Evolutionary conservation across 2,797 vertebrate species (phyloP), one percentile per base, ranked within the genome.

Genomic region (Chanos chanos): DNA sequence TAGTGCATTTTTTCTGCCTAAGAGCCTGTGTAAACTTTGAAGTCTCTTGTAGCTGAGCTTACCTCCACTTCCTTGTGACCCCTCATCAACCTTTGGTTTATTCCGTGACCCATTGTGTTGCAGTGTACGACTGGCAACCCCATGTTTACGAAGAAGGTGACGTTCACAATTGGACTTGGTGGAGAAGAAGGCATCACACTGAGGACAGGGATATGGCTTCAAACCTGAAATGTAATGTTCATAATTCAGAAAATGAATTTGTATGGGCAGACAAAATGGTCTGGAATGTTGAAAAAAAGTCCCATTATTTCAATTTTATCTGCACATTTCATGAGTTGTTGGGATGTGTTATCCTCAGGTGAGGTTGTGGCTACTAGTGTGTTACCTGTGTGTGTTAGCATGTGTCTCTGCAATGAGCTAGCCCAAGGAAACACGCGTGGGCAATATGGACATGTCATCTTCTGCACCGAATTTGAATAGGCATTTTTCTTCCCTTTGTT

Each of bases 351-450:
- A n/a, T n/a, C n/a, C n/a, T n/a, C n/a, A n/a, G n/a, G n/a, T n/a
- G n/a, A n/a, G n/a, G n/a, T n/a, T n/a, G n/a, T n/a, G n/a, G n/a
- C n/a, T n/a, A 60, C 39, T 19, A 27, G 10, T 0, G 4, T 28
- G 51, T 70, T 7, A 76, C 71, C 74, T 39, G 94, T 93, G 85
- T 99, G 96, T 30, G 94, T 97, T 40, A 99, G 90, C 92, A 98
- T 91, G 83, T 98, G 97, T 56, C 89, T 88, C 85, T 99, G 94
- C 70, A 98, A 85, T 4, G 96, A 98, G 80, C 92, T 94, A 66
- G 90, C 92, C 96, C 96, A 98, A 1, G 96, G 94, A 65, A 98
- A 98, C 63, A 95, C 90, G 4, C 89, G 87, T 13, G 96, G 93
- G 69, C 96, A 98, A 81, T 91, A 94, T 12, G 94, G 95, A 67